Base-by-base conservation (phyloP, 2,888 invertebrate species). In the Adineta ricciae region DNA sequence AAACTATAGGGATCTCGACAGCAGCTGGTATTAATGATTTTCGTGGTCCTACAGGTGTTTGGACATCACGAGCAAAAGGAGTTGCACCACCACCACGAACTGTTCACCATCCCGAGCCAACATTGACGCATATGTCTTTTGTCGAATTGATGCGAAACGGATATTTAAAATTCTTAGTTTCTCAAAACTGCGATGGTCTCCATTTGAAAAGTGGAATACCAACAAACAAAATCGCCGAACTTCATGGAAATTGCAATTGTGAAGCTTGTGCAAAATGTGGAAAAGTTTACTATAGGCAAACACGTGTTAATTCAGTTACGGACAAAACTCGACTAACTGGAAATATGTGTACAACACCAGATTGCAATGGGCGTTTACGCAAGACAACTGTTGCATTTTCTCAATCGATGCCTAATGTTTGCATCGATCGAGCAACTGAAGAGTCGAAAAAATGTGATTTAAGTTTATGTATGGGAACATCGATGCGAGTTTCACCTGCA, bases 1-100 rank as follows among this genome's bases (percentile, higher is more conserved):
- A 7, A 38, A 73, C 14, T 38, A 88, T 88, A 54, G 89, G 89
- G 1, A 88, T 89, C 46, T 89, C 89, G 24, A 89, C 89, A 7
- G 87, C 89, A 41, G 88, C 89, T 19, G 89, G 89, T 8, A 89
- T 89, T 83, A 88, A 88, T 24, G 89, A 89, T 83, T 89, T 89
- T 86, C 84, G 89, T 24, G 73, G 73, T 24, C 73, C 73, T 38
- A 73, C 87, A 83, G 89, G 89, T 27, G 88, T 88, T 86, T 89
- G 89, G 89, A 89, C 89, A 41, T 87, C 88, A 27, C 86, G 87
- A 52, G 89, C 73, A 14, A 73, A 14, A 73, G 73, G 73, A 11
- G 24, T 73, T 36, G 2, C 5, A 24, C 41, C 41, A 73, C 38
- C 41, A 24, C 8, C 24, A 73, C 8, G 46, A 46, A 46, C 73